These are phyloP conservation scores for Allacma fusca DNA, from an alignment of 2,888 invertebrate species.

Conservation along the genomic window DNA sequence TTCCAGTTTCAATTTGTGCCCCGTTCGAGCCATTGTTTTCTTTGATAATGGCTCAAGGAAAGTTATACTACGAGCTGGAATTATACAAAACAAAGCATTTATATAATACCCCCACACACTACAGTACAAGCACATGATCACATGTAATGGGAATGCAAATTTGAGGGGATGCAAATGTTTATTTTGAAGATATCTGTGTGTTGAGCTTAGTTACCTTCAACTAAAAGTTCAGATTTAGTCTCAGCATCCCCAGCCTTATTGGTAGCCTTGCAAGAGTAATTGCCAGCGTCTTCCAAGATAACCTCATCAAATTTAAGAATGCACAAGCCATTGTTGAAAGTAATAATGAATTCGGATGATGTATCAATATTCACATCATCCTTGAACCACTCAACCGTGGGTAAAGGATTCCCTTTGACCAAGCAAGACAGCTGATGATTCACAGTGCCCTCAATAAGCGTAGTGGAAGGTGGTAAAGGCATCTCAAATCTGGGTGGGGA, in stretches of 20 bases:
- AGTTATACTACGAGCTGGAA: constrained; percentile 66
- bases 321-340: constrained; percentile 83
- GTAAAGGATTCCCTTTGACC: constrained; percentile 78
- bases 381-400: constrained; percentile 82
- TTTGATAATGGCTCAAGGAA: constrained; percentile 68
- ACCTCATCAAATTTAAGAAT: constrained; percentile 76
- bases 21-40: constrained; percentile 77
- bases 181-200: no score
- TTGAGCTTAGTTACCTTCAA: constrained; percentile 77
- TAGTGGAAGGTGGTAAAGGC: constrained; percentile 73
- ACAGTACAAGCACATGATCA: no score
- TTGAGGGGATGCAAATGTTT: no score
- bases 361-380: constrained; percentile 76
- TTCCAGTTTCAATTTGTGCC: constrained; percentile 77
- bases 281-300: constrained; percentile 73
- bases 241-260: constrained; percentile 75
- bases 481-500: constrained; percentile 69
- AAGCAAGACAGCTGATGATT: constrained; percentile 75
- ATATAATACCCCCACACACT: no score
- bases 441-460: constrained; percentile 71
- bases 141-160: no score
- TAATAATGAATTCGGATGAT: constrained; percentile 76
- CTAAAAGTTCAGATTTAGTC: constrained; percentile 71
- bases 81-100: no score
- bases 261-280: constrained; percentile 75